Conservation (phyloP, 2,113 vertebrate genomes). For the Trachemys scripta region DNA sequence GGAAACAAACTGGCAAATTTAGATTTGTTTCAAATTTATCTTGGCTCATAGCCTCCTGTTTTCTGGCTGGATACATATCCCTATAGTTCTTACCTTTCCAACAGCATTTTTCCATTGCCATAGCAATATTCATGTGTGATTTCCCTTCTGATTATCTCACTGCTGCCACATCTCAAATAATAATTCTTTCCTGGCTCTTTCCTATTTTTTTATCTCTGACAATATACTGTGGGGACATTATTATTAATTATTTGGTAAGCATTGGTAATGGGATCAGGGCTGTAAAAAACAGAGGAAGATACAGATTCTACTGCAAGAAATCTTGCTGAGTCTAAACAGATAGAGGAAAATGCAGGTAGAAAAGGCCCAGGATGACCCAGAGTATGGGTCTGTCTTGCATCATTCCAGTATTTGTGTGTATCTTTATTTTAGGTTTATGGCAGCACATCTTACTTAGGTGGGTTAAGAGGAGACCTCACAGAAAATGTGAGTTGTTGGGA, state of each 20-base stretch:
- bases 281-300: not conserved
- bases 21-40: not conserved
- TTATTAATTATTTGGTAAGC: not conserved
- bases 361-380: not conserved
- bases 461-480: not conserved
- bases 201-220: not conserved
- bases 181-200: not conserved
- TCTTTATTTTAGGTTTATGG: not conserved
- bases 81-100: not conserved
- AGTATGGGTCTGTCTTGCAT: not conserved
- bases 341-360: not conserved
- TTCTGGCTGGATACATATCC: not conserved
- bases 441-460: not conserved
- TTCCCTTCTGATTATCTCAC: constrained; percentile 3
- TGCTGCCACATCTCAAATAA: not conserved
- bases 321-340: accelerated
- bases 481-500: not conserved
- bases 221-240: not conserved
- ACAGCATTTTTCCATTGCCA: not conserved
- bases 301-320: not conserved
- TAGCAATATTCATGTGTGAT: not conserved
- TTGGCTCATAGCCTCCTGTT: not conserved
- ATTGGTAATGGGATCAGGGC: not conserved
- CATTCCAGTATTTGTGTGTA: not conserved
- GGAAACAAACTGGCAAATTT: not conserved